Percentiles rank a stretch among this genome's conserved stretches.
These are phyloP conservation scores for Nomia melanderi DNA, from an alignment of 1,140 invertebrate species.

Conservation along the genomic window DNA sequence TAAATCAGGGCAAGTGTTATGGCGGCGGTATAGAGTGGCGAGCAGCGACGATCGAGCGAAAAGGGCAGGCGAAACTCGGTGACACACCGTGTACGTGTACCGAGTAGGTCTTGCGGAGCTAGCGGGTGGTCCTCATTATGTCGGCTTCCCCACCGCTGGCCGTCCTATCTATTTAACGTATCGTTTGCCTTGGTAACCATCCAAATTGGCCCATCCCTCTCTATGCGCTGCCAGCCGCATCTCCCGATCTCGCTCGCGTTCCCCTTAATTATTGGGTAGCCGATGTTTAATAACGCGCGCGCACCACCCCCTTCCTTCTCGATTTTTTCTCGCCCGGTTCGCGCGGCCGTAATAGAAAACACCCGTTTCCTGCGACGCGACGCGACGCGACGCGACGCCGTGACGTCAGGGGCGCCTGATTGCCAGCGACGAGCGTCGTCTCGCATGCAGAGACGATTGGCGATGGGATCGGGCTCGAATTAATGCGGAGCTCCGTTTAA, in stretches of 20 bases:
- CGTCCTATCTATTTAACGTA: slow-evolving; percentile 82
- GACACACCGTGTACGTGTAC: slow-evolving; percentile 70
- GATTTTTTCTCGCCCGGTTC: neutral
- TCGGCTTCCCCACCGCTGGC: slow-evolving; percentile 70
- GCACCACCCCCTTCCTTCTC: too few species aligned
- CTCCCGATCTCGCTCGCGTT: slow-evolving; percentile 58
- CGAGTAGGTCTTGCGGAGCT: slow-evolving; percentile 69
- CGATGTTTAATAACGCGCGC: slow-evolving; percentile 72
- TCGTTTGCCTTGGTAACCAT: slow-evolving; percentile 81
- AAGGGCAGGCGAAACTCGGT: slow-evolving; percentile 45
- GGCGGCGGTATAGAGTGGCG: neutral
- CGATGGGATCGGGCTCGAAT: neutral
- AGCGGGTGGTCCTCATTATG: slow-evolving; percentile 81
- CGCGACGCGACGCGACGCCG: too few species aligned
- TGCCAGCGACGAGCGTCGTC: neutral
- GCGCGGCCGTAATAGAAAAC: slow-evolving; percentile 53
- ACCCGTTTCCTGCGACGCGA: slow-evolving; percentile 54
- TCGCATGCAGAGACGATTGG: slow-evolving; percentile 10
- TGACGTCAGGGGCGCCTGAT: slow-evolving; percentile 3
- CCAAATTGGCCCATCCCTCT: slow-evolving; percentile 79
- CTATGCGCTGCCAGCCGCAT: slow-evolving; percentile 48
- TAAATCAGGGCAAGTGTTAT: neutral
- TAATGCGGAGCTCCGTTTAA: neutral
- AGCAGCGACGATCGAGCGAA: neutral
- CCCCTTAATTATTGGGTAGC: slow-evolving; percentile 73